A percentile compares a stretch with the other conserved stretches of the same genome.
These are phyloP conservation scores for Microplitis manilae DNA, from an alignment of 2,888 invertebrate species.

Conservation along the genomic window DNA sequence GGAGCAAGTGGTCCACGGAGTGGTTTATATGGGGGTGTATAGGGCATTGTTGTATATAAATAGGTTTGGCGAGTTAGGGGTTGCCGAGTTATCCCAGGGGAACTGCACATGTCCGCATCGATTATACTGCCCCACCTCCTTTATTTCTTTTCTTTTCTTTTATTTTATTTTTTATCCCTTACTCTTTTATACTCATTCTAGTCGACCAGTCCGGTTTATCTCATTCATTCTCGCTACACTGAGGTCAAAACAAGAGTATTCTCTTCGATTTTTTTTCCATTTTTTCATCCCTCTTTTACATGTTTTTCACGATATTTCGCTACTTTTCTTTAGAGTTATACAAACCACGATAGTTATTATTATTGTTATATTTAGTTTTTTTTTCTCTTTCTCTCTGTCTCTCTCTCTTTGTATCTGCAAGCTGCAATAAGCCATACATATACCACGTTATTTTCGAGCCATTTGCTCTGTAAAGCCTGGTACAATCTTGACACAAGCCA, in stretches of 20 bases:
- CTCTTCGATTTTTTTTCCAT: conserved; percentile 19
- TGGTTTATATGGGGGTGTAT: conserved; percentile 69
- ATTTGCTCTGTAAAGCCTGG: conserved; percentile 71
- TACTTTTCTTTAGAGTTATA: neutral
- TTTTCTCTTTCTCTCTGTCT: conserved; percentile 41
- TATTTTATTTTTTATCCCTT: conserved; percentile 13
- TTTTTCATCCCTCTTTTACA: conserved; percentile 32
- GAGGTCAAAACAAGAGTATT: conserved; percentile 6
- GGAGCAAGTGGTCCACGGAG: conserved; percentile 61
- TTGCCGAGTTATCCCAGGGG: conserved; percentile 68
- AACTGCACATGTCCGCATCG: conserved; percentile 72
- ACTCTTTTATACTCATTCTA: conserved; percentile 10
- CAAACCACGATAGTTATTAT: neutral
- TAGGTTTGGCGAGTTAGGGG: conserved; percentile 72
- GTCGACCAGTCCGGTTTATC: neutral
- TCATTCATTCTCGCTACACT: neutral
- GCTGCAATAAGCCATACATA: conserved; percentile 57
- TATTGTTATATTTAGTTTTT: conserved; percentile 3
- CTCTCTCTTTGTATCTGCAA: conserved; percentile 50
- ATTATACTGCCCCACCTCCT: conserved; percentile 61
- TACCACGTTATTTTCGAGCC: conserved; percentile 70
- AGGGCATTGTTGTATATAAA: conserved; percentile 71
- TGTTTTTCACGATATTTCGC: neutral
- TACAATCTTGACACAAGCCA: conserved; percentile 62
- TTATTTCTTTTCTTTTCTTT: conserved; percentile 19